phyloP scores from a whole-genome alignment of 1,140 invertebrate genomes.

The Anoplophora glabripennis region DNA sequence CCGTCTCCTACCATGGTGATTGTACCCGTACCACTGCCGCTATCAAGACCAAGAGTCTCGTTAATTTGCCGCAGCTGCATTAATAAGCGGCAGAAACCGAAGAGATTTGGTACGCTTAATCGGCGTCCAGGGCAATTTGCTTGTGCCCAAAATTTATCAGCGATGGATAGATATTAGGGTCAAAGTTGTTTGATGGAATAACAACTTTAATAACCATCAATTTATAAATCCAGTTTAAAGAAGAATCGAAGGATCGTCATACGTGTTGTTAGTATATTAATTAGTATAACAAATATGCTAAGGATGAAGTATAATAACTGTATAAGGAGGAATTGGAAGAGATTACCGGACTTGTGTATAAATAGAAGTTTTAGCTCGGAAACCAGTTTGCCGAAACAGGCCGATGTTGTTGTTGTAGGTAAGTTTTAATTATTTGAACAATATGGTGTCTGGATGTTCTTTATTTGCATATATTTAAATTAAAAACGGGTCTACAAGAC shows the following conservation, averaged over 20 bases:
- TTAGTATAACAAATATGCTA: neutral
- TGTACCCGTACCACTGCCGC: too few relatives aligned
- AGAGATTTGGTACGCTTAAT: too few relatives aligned
- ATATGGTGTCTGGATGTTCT: too few relatives aligned
- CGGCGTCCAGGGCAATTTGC: neutral
- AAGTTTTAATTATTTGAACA: constrained; percentile 16
- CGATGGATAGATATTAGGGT: constrained; percentile 10
- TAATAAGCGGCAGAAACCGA: too few relatives aligned
- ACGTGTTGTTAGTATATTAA: neutral
- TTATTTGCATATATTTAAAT: neutral
- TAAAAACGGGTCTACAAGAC: neutral
- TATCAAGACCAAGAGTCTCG: too few relatives aligned
- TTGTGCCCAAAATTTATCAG: neutral
- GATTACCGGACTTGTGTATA: neutral
- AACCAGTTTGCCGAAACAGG: constrained; percentile 35
- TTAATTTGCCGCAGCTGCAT: too few relatives aligned
- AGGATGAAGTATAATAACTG: constrained; percentile 1
- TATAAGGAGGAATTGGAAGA: constrained; percentile 6
- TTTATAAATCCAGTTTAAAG: constrained; percentile 8
- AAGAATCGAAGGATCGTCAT: neutral
- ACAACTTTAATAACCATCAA: constrained; percentile 13
- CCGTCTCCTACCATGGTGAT: neutral
- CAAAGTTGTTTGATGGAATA: constrained; percentile 23
- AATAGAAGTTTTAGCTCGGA: constrained; percentile 23
- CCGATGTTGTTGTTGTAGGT: constrained; percentile 47